Base-by-base conservation (phyloP, 2,888 invertebrate genomes). In the Netelia inedita region DNA sequence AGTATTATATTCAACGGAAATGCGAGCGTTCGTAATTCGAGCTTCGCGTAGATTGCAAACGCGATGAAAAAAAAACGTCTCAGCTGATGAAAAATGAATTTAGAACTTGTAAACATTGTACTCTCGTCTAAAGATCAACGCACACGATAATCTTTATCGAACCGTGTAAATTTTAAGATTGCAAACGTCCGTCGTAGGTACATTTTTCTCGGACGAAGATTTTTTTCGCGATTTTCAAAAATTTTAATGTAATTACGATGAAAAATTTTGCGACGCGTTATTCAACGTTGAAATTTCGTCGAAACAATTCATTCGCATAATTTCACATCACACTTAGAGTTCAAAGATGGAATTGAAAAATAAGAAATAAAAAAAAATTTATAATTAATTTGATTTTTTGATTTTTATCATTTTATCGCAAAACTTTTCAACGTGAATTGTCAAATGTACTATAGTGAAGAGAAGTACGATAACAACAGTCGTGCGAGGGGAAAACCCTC, bases 1-100 rank as follows among this genome's bases (percentile, higher is more conserved):
- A 85, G 85, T 85, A 85, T 85, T 82, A 46, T 66, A 82, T 73
- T 71, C 69, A 73, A 74, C 59, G 68, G 50, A 63, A 79, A 71
- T 16, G 50, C 35, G 35, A 21, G 35, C 50, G 50, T 50, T 66
- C 50, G 74, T 68, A 53, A 57, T 16, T 46, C 72, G 73, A 19
- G 80, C 75, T 75, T 75, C 66, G 28, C 66, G 84, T 84, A 73
- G 81, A 84, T 84, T 84, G 11, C 57, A 68, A 14, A 61, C 16
- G 53, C 79, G 41, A 50, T 21, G 55, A 65, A 35, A 65, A 19
- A 41, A 75, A 53, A 46, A 68, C 72, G 53, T 71, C 76, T 66
- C 72, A 76, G 71, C 79, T 59, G 23, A 46, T 61, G 66, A 72
- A 41, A 75, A 35, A 61, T 68, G 1, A 71, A 75, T 63, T 53